phyloP scores from a whole-genome alignment of 2,113 vertebrate genomes.

The Tyrannus savana region DNA sequence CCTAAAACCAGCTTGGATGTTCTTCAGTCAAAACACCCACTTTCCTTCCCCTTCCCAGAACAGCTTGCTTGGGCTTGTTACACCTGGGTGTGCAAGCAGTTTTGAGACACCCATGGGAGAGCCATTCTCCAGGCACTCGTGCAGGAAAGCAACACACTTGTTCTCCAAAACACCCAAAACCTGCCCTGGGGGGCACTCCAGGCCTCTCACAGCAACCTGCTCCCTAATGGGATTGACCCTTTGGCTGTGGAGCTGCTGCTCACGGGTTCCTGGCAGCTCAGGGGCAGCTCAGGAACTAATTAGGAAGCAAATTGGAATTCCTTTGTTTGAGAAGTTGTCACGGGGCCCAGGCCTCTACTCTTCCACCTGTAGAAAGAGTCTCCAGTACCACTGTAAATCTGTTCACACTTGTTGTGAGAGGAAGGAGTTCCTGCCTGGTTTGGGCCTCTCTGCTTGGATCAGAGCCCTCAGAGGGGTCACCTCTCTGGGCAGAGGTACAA shows the following conservation, averaged over 20 bases:
- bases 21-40: neutral
- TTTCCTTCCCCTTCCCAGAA: neutral
- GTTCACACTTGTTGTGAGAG: accelerated
- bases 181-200: neutral
- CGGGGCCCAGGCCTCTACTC: neutral
- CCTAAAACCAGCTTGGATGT: neutral
- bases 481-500: neutral
- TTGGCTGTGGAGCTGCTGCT: constrained; percentile 1
- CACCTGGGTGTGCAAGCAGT: neutral
- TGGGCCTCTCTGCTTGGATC: neutral
- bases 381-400: neutral
- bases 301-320: neutral
- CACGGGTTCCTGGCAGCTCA: neutral
- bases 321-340: neutral
- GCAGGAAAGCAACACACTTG: neutral
- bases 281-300: neutral
- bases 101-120: neutral
- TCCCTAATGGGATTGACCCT: neutral
- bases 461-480: neutral
- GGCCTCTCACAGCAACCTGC: neutral
- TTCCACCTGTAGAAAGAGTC: neutral
- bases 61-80: neutral
- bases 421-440: neutral
- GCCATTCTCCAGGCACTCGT: neutral
- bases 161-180: neutral